Conservation (phyloP, 2,113 vertebrate genomes). For the Urocynchramus pylzowi region DNA sequence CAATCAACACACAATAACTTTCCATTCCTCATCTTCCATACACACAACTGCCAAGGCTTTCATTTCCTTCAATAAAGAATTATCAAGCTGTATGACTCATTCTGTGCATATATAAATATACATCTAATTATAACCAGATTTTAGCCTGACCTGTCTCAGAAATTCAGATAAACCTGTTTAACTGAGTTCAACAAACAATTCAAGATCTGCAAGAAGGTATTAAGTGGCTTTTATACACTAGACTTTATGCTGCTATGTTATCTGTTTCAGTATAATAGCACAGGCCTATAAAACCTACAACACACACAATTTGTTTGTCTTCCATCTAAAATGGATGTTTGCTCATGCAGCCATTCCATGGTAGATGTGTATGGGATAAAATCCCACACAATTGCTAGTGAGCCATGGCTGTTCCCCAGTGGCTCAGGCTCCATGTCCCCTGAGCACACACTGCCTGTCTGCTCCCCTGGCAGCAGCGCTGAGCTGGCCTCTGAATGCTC, state of each 20-base stretch:
- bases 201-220: background rate
- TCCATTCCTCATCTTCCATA: background rate
- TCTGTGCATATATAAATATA: background rate
- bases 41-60: background rate
- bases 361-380: background rate
- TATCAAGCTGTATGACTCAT: background rate
- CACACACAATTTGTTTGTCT: background rate
- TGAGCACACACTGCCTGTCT: background rate
- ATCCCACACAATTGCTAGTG: rapidly evolving
- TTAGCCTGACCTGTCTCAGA: background rate
- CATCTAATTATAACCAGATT: background rate
- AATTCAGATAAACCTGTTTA: background rate
- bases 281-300: background rate
- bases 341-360: background rate
- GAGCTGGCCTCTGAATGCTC: background rate
- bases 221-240: background rate
- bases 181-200: background rate
- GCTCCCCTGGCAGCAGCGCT: background rate
- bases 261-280: background rate
- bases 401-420: background rate
- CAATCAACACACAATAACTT: background rate
- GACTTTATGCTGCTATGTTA: background rate
- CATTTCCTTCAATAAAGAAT: background rate
- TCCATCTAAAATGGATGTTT: background rate
- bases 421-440: background rate